Conservation (phyloP, 2,888 invertebrate species). For the Cosmia trapezina region DNA sequence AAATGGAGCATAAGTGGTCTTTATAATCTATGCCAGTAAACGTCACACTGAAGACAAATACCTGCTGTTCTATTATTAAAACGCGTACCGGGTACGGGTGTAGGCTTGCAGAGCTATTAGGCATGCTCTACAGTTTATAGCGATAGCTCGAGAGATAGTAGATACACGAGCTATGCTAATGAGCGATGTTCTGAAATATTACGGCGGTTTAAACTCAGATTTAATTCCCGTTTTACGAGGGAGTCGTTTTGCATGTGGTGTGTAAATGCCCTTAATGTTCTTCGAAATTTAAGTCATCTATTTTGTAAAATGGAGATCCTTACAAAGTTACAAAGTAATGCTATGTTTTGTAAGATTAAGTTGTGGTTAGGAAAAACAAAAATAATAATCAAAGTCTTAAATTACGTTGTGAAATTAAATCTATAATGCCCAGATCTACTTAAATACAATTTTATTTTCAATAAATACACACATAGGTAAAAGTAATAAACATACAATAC, state of each 20-base stretch:
- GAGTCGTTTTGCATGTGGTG: not conserved
- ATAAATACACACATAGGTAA: no score
- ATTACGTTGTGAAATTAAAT: no score
- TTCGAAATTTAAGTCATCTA: not conserved
- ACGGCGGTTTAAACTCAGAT: conserved; percentile 16
- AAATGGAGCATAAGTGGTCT: conserved; percentile 13
- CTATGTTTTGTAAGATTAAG: not conserved
- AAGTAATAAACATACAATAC: not conserved
- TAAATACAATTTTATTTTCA: no score
- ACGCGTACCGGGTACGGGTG: conserved; percentile 53
- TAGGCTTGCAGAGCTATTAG: conserved; percentile 24
- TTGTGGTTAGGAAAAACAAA: not conserved
- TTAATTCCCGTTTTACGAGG: conserved; percentile 24
- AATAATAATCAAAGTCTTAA: not conserved
- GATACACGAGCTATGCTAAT: conserved; percentile 38
- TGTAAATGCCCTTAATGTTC: not conserved
- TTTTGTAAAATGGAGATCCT: not conserved
- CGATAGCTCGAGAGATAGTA: conserved; percentile 40
- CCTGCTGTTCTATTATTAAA: conserved; percentile 44
- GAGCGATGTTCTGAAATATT: conserved; percentile 26
- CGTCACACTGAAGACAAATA: conserved; percentile 33
- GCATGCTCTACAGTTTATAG: conserved; percentile 32
- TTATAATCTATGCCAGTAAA: conserved; percentile 24
- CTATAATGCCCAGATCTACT: no score
- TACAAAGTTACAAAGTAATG: not conserved